Conservation (phyloP, 2,888 invertebrate genomes). For the Blastobasis adustella region DNA sequence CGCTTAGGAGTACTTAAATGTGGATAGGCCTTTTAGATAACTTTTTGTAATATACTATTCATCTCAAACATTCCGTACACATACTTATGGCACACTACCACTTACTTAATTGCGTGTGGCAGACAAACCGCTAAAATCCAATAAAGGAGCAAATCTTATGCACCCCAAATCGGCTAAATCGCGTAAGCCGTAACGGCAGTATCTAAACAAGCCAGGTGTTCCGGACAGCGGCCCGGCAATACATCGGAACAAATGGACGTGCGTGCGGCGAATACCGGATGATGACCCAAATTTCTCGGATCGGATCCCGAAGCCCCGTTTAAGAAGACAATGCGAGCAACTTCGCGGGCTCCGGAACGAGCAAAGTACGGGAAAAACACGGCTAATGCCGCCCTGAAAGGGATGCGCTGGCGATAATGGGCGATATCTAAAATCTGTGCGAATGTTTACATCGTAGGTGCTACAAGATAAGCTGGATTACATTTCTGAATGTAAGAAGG, state of each 20-base stretch:
- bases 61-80: too few species aligned
- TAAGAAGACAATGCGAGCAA: conserved; percentile 38
- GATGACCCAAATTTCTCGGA: conserved; percentile 37
- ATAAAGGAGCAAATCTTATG: conserved; percentile 25
- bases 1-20: too few species aligned
- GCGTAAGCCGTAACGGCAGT: conserved; percentile 11
- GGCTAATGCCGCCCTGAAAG: too few species aligned
- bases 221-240: conserved; percentile 40
- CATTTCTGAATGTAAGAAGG: too few species aligned
- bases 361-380: conserved; percentile 30
- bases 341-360: conserved; percentile 30
- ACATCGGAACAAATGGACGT: conserved; percentile 63
- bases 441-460: too few species aligned
- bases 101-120: not conserved
- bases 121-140: conserved; percentile 19
- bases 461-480: too few species aligned
- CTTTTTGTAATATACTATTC: too few species aligned
- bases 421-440: too few species aligned
- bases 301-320: not conserved
- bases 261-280: conserved; percentile 49
- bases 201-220: conserved; percentile 53
- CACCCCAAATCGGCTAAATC: conserved; percentile 6
- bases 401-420: too few species aligned
- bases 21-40: too few species aligned
- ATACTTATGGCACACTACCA: not conserved